Percentiles rank a stretch among this genome's conserved stretches.
Conservation (phyloP, 1,140 invertebrate species). For the Chymomyza costata region DNA sequence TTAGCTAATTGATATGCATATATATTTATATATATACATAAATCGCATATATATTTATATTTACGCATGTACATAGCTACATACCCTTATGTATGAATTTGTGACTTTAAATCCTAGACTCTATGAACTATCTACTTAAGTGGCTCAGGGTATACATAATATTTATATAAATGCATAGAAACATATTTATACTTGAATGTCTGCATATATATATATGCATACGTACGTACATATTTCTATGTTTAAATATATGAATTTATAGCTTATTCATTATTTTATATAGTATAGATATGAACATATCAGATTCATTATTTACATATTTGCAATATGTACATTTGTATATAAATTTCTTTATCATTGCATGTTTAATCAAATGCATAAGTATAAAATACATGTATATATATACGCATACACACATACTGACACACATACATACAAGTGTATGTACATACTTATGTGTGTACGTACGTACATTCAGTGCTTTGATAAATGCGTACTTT, state of each 20-base stretch:
- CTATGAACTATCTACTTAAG: too few species aligned
- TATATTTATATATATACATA: conserved; percentile 8
- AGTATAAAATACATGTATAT: background rate
- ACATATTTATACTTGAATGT: conserved; percentile 9
- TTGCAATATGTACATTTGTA: background rate
- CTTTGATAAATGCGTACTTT: too few species aligned
- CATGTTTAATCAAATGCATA: background rate
- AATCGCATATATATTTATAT: background rate
- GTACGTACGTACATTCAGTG: conserved; percentile 22
- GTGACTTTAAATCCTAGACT: too few species aligned
- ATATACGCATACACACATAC: conserved; percentile 23
- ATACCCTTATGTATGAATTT: conserved; percentile 3
- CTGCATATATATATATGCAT: conserved; percentile 3
- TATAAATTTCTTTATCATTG: background rate
- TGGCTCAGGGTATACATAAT: too few species aligned
- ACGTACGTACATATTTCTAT: conserved; percentile 14
- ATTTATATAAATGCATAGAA: background rate
- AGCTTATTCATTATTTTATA: too few species aligned
- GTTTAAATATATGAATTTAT: too few species aligned
- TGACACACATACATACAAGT: conserved; percentile 22
- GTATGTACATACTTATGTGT: conserved; percentile 22
- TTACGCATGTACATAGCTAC: background rate
- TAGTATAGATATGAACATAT: too few species aligned
- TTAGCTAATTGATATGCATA: background rate
- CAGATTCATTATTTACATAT: background rate